Percentiles rank a stretch among this genome's conserved stretches.
phyloP scores from a whole-genome alignment of 2,888 invertebrate species.

The Philereme vetulata region DNA sequence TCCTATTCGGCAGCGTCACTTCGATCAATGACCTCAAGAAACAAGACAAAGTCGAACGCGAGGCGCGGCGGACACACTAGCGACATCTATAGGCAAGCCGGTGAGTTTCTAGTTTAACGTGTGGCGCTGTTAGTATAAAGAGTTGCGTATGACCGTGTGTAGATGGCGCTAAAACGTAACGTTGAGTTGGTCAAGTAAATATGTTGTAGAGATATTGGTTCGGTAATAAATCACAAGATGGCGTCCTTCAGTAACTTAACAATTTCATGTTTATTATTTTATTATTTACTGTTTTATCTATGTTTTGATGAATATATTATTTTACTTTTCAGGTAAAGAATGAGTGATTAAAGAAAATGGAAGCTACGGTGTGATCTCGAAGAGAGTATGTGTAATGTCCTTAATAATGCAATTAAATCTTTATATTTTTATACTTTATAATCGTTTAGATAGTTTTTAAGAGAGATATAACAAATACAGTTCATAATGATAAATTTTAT shows the following conservation, averaged over 20 bases:
- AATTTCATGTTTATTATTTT: background rate
- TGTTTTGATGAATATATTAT: background rate
- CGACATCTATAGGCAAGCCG: constrained; percentile 60
- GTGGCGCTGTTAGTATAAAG: background rate
- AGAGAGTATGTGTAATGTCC: constrained; percentile 37
- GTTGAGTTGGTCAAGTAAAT: background rate
- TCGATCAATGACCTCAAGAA: constrained; percentile 89
- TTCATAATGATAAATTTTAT: too few species aligned
- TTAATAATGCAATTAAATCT: constrained; percentile 17
- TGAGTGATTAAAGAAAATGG: constrained; percentile 65
- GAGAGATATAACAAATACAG: background rate
- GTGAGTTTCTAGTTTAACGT: constrained; percentile 24
- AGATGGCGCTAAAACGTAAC: constrained; percentile 41
- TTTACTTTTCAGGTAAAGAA: constrained; percentile 57
- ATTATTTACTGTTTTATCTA: constrained; percentile 4
- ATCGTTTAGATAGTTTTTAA: constrained; percentile 16
- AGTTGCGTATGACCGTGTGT: too few species aligned
- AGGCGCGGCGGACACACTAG: constrained; percentile 84
- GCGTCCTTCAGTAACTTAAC: constrained; percentile 11
- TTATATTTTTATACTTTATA: background rate
- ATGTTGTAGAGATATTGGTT: constrained; percentile 10
- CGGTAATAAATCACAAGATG: constrained; percentile 34
- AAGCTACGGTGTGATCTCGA: constrained; percentile 79
- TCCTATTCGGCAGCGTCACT: constrained; percentile 88
- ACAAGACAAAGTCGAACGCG: constrained; percentile 87